Percentiles rank a stretch among this genome's conserved stretches.
Conservation (phyloP, 2,797 vertebrate species). For the Phyllotis vaccarum region DNA sequence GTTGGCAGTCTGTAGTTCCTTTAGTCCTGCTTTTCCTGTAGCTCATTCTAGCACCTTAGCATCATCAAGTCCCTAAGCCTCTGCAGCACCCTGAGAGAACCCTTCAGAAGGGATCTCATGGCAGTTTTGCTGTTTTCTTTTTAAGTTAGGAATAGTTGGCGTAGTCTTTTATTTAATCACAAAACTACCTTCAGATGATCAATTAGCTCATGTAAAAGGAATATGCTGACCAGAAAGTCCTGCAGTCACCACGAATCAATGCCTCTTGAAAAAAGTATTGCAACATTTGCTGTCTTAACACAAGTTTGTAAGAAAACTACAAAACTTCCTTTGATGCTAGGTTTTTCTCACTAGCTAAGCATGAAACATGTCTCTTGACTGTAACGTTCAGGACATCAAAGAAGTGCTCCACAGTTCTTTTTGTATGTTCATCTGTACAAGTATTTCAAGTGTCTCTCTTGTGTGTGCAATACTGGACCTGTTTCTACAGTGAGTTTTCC, state of each 20-base stretch:
- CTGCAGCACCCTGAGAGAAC: neutral
- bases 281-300: conserved; percentile 86
- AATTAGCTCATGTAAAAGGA: conserved; percentile 90
- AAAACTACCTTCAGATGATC: conserved; percentile 99
- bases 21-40: conserved; percentile 92
- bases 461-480: conserved; percentile 54
- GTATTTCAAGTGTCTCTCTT: conserved; percentile 86
- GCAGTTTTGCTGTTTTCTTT: conserved; percentile 73
- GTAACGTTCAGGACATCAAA: conserved; percentile 91
- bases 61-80: conserved; percentile 43
- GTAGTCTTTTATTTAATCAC: conserved; percentile 84
- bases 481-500: conserved; percentile 7
- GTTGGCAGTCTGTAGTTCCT: conserved; percentile 90
- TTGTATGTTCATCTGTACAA: conserved; percentile 84
- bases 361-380: conserved; percentile 90
- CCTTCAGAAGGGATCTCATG: conserved; percentile 22
- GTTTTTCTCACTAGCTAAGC: conserved; percentile 82
- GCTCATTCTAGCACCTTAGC: conserved; percentile 93
- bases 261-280: conserved; percentile 96
- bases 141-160: conserved; percentile 80
- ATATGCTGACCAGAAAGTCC: conserved; percentile 92
- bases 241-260: conserved; percentile 96
- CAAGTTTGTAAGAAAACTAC: neutral
- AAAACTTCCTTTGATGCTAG: neutral
- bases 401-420: conserved; percentile 86